Base-by-base conservation (phyloP, 2,888 invertebrate genomes). In the Cyaniris semiargus region DNA sequence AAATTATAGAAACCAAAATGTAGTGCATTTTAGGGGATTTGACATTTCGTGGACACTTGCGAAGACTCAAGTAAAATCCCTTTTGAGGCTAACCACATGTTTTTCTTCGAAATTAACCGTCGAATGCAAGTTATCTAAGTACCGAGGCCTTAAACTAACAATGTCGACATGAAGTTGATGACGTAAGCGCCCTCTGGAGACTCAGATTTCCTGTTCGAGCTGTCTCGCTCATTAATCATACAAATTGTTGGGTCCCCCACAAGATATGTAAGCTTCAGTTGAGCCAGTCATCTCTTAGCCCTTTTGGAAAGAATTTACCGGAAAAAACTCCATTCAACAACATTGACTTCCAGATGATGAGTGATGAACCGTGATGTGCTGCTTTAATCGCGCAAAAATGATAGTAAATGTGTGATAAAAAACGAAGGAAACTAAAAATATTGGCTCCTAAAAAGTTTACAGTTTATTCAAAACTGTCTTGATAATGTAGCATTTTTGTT, bases 211-310 rank as follows among this genome's bases (percentile, higher is more conserved):
- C 85, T 86, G 85, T 85, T 86, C 83, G 83, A 83, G 78, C 78
- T 70, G 76, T 75, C 77, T 75, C 74, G 70, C 75, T 83, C 88
- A 89, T 90, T 86, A 88, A 90, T 89, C 90, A 90, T 88, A 87
- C 86, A 88, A 88, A 88, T 88, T 86, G 88, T 85, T 83, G 85
- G 83, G 81, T 78, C 78, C 77, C 79, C 81, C 79, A 80, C 71
- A 79, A 83, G 89, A 87, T 87, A 87, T 87, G 85, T 86, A 84
- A 85, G 89, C 86, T 87, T 82, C 86, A 84, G 83, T 89, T 82
- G 89, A 88, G 90, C 90, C 89, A 89, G 91, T 90, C 91, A 90
- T 88, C 86, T 80, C 83, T 72, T 58, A 79, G 82, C 83, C 83
- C 83, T 85, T 85, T 85, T 86, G 79, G 77, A 84, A 84, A 83